Base-by-base conservation (phyloP, 2,113 vertebrate genomes). In the Ariopsis seemanni region DNA sequence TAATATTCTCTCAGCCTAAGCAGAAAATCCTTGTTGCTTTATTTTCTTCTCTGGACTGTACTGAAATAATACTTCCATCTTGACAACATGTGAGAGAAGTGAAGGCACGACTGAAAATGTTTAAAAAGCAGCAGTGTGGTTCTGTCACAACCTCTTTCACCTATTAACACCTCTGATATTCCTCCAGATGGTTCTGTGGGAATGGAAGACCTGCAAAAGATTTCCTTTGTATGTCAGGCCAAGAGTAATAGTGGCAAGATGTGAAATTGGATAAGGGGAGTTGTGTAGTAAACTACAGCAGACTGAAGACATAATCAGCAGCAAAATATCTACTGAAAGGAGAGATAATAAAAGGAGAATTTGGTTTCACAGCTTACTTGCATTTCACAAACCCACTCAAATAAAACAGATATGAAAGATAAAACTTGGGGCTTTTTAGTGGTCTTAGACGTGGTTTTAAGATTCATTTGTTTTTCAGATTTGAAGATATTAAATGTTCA, bases 71-170 rank as follows among this genome's bases (percentile, higher is more conserved):
- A 67, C 27, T 60, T 85, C 79, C 92, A 93, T 94, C 92, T 94
- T 90, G 91, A 91, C 67, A 91, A 91, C 92, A 82, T 86, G 83
- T 77, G 83, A 88, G 88, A 77, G 74, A 63, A 55, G 60, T 62
- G 27, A 7, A 80, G 18, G 14, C 4, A 17, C 63, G 83, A 90
- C 72, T 87, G 42, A 83, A 89, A 93, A 93, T 91, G 93, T 93
- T 75, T 92, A 90, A 85, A 90, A 93, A 92, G 87, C 90, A 87
- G 93, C 93, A 89, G 91, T 94, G 90, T 92, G 92, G 91, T 92
- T 94, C 89, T 89, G 90, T 90, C 89, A 90, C 79, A 86, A 90
- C 86, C 63, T 57, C 58, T 80, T 80, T 92, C 88, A 89, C 90
- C 91, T 92, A 92, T 89, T 86, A 88, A 57, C 87, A 85, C 48